Evolutionary conservation across 2,797 vertebrate genomes (phyloP).

Genomic region (Picus viridis): DNA sequence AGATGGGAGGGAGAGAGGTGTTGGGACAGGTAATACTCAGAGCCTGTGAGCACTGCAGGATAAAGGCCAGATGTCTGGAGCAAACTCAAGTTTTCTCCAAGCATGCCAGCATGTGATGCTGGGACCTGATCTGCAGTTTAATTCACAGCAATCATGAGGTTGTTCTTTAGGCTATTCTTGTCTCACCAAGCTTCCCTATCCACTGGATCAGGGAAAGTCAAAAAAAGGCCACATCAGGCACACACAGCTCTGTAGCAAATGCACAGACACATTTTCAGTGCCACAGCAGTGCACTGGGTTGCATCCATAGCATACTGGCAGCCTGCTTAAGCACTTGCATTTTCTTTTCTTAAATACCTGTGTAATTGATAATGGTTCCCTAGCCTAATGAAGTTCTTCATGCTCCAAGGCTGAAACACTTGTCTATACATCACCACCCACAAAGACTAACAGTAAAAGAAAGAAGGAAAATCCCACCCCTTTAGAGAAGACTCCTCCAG

Average conservation of each 20-base stretch:
- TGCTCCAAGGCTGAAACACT: neutral
- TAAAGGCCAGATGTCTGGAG: neutral
- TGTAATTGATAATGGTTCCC: neutral
- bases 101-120: neutral
- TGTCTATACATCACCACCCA: neutral
- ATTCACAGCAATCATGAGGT: neutral
- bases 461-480: neutral
- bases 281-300: neutral
- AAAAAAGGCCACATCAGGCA: neutral
- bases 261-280: neutral
- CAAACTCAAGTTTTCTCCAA: neutral
- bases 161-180: neutral
- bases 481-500: neutral
- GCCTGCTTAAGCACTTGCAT: neutral
- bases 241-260: slow-evolving; percentile 14
- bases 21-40: neutral
- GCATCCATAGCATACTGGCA: neutral
- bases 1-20: neutral
- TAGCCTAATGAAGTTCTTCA: neutral
- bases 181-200: neutral
- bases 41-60: neutral
- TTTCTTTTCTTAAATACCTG: neutral
- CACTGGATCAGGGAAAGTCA: neutral
- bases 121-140: neutral
- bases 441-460: neutral